These are phyloP conservation scores for Drosophila peninsularis DNA, from an alignment of 2,888 invertebrate species.

Conservation along the genomic window DNA sequence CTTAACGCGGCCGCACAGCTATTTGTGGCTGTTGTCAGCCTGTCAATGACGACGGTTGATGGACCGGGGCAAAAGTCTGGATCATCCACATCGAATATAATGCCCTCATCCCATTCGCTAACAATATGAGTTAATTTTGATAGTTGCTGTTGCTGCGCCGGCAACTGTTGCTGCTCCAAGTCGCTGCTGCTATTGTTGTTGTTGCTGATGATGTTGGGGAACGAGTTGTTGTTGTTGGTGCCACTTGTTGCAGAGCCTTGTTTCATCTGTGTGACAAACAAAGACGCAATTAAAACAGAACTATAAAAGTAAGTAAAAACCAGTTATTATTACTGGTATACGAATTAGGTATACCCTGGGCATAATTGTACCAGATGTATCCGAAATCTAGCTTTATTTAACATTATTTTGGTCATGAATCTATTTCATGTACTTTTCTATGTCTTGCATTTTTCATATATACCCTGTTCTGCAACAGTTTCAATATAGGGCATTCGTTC, in stretches of 20 bases:
- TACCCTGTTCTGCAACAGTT: neutral
- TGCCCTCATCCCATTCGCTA: constrained; percentile 84
- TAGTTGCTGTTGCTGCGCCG: constrained; percentile 44
- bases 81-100: constrained; percentile 84
- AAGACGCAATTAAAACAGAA: constrained; percentile 36
- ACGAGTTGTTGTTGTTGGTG: constrained; percentile 60
- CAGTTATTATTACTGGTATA: too few species aligned
- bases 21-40: constrained; percentile 60
- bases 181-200: constrained; percentile 42
- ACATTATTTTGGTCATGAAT: too few species aligned
- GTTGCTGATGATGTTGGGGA: constrained; percentile 43
- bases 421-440: too few species aligned
- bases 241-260: constrained; percentile 62
- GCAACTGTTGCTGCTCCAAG: constrained; percentile 31
- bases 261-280: constrained; percentile 76
- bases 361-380: too few species aligned
- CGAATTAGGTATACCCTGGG: neutral
- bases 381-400: too few species aligned
- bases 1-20: constrained; percentile 52
- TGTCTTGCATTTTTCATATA: too few species aligned
- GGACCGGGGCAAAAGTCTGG: constrained; percentile 81
- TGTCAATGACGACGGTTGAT: constrained; percentile 63
- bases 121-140: constrained; percentile 68
- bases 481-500: neutral
- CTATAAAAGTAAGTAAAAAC: constrained; percentile 13